Base-by-base conservation (phyloP, 2,113 vertebrate species). In the Cinclus mexicanus region DNA sequence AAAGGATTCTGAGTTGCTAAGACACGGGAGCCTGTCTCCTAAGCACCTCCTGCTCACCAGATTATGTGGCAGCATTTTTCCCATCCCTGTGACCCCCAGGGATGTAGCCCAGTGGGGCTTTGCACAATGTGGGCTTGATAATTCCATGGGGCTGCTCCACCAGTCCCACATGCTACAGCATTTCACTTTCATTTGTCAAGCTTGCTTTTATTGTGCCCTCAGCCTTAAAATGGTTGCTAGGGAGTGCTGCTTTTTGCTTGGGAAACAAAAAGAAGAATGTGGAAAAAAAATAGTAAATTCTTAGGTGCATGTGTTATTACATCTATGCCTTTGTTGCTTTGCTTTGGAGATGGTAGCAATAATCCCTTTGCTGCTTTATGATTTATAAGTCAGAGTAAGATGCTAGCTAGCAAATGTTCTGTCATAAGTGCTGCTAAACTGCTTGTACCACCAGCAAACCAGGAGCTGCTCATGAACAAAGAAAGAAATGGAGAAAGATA, bases 211-310 rank as follows among this genome's bases (percentile, higher is more conserved):
- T 25, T 3, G 1, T 53, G 75, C 29, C 29, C 29, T 93, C 76
- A 94, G 63, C 50, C 35, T 72, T 86, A 70, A 83, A 88, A 80
- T 41, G 35, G 94, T 92, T 97, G 94, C 90, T 87, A 83, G 42
- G 95, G 76, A 93, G 42, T 33, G 26, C 46, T 92, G 82, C 22
- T 57, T 96, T 91, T 88, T 83, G 28, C 88, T 65, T 77, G 71
- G 59, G 79, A 80, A 92, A 96, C 75, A 95, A 88, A 85, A 49
- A 65, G 39, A 86, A 71, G 88, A 86, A 90, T 90, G 88, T 55
- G 63, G 24, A 28, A 80, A 88, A 93, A 76, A 3, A 5, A 10
- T 31, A 15, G 42, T 60, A 72, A 85, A 82, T 60, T 65, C 53
- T 87, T 63, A 28, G 22, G 53, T 57, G 37, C 10, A 11, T 60